Evolutionary conservation across 1,140 invertebrate genomes (phyloP), one percentile per base, ranked within the genome.

Genomic region (Sweltsa coloradensis): DNA sequence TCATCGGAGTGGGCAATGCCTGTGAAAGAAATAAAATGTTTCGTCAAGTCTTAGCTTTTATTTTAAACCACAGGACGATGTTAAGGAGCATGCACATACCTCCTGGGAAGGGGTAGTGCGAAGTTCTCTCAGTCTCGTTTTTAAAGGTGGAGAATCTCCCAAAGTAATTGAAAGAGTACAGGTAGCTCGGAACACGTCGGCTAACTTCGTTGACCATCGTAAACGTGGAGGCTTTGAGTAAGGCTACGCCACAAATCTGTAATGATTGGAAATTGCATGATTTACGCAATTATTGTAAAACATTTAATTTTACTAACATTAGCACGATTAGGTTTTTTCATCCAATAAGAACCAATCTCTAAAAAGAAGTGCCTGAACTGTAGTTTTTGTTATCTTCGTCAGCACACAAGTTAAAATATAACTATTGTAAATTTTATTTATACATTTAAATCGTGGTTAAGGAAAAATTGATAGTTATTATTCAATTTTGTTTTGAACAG

Each of bases 1-100:
- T 73, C 70, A 37, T 74, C 71, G 1, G 54, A 55, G 49, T 73
- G 71, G 9, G 52, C 25, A 1, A 71, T 61, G 4, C 70, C 71
- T 69, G 47, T 1, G 57, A 52, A 50, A 36, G 5, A 42, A 42
- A 7, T 5, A 42, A 42, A 31, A 31, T 31, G n/a, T 31, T 31
- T 11, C 29, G 11, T 16, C 29, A 31, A 16, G 29, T 31, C 11
- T 11, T 16, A 31, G 11, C 29, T 31, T 11, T 11, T 16, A 31
- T 31, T 16, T 31, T n/a, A n/a, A n/a, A n/a, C n/a, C n/a, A n/a
- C 34, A 16, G 3, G 5, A 5, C 34, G 11, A 14, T 36, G 3
- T 36, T 4, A 41, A n/a, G 16, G 40, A 18, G 6, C 13, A 37
- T 18, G 5, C 5, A 3, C 16, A 14, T 25, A 51, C 45, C 45